phyloP scores from a whole-genome alignment of 2,888 invertebrate species.

The Taenaris catops region DNA sequence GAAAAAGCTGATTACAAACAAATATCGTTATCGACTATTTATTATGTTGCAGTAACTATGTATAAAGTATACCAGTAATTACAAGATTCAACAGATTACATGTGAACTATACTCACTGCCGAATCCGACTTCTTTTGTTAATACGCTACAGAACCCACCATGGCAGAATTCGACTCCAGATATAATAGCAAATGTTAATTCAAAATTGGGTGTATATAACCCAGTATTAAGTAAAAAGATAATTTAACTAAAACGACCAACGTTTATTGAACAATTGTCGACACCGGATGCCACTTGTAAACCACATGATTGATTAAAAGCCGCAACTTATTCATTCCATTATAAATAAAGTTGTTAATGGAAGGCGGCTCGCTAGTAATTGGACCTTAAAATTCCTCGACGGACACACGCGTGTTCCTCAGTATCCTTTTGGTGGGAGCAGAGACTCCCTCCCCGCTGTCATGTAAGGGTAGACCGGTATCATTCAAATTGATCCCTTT shows the following conservation, averaged over 20 bases:
- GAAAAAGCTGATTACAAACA: no score
- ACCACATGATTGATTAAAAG: conserved; percentile 71
- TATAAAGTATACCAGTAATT: no score
- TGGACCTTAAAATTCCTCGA: conserved; percentile 64
- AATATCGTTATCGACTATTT: no score
- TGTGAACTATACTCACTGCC: no score
- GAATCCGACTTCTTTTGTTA: no score
- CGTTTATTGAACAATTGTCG: conserved; percentile 36
- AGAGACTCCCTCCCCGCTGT: conserved; percentile 30
- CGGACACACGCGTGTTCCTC: conserved; percentile 35
- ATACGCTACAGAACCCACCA: no score
- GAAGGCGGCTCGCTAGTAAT: conserved; percentile 57
- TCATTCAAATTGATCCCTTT: conserved; percentile 31
- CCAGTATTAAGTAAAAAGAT: background rate
- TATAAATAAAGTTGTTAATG: conserved; percentile 74
- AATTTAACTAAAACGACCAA: conserved; percentile 17
- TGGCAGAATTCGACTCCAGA: no score
- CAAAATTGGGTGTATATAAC: background rate
- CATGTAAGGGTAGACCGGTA: conserved; percentile 32
- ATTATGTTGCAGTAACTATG: no score
- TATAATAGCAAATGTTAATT: no score
- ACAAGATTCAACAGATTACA: no score
- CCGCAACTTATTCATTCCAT: conserved; percentile 66
- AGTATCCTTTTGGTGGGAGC: conserved; percentile 24
- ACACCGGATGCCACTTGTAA: conserved; percentile 53